Conservation (phyloP, 2,113 vertebrate species). For the Bothrops jararaca region DNA sequence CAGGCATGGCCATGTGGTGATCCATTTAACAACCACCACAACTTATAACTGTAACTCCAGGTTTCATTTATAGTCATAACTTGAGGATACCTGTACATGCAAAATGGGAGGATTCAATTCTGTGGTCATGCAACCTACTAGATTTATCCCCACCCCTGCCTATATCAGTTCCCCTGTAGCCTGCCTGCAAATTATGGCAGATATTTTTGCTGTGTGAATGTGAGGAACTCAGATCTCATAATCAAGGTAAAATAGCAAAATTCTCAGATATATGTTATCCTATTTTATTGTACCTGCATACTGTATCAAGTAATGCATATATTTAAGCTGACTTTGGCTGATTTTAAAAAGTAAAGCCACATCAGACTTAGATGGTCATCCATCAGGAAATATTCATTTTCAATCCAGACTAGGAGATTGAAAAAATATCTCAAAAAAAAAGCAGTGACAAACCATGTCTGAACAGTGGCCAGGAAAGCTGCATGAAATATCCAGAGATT, state of each 20-base stretch:
- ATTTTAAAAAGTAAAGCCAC: not conserved
- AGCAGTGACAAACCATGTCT: not conserved
- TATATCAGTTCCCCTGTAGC: not conserved
- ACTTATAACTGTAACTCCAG: too few species aligned
- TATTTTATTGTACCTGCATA: not conserved
- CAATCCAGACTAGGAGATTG: not conserved
- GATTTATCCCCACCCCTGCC: not conserved
- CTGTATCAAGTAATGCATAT: not conserved
- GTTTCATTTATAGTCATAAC: too few species aligned
- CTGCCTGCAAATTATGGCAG: not conserved
- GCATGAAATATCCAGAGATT: not conserved
- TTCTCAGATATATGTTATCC: not conserved
- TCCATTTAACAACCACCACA: too few species aligned
- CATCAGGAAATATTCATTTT: not conserved
- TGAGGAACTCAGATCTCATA: not conserved
- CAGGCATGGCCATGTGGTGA: too few species aligned
- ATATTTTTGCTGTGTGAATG: not conserved
- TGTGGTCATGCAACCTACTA: not conserved
- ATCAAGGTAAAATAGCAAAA: not conserved
- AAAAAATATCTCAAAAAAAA: not conserved
- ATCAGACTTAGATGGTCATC: not conserved
- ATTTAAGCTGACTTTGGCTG: not conserved
- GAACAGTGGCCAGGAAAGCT: not conserved
- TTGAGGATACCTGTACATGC: not conserved
- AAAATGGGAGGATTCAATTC: not conserved